Percentiles rank a stretch among this genome's conserved stretches.
phyloP scores from a whole-genome alignment of 2,888 invertebrate species.

The Rhingia rostrata region DNA sequence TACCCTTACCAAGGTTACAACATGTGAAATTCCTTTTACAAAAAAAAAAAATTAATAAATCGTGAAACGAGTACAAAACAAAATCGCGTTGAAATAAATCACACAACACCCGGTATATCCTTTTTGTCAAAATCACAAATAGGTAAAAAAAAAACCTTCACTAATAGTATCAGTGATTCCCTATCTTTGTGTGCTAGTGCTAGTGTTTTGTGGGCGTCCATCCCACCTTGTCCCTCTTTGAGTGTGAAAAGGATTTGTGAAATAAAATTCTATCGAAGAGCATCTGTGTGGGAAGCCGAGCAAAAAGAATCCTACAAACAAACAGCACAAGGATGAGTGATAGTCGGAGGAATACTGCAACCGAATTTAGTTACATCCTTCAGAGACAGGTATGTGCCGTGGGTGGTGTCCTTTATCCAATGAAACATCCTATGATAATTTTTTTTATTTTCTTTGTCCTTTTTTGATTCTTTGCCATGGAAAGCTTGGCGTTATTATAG shows the following conservation, averaged over 20 bases:
- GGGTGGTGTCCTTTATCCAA: neutral
- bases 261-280: slow-evolving; percentile 38
- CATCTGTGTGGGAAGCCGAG: slow-evolving; percentile 25
- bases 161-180: slow-evolving; percentile 47
- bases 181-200: slow-evolving; percentile 15
- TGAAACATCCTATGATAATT: neutral
- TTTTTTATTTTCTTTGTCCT: neutral
- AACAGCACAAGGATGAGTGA: slow-evolving; percentile 79
- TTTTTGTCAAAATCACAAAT: slow-evolving; percentile 23
- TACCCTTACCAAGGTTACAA: slow-evolving; percentile 21
- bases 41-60: slow-evolving; percentile 24
- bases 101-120: neutral
- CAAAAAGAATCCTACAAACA: slow-evolving; percentile 32
- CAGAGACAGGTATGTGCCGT: slow-evolving; percentile 80
- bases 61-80: neutral
- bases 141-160: slow-evolving; percentile 29
- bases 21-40: slow-evolving; percentile 55
- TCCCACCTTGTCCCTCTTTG: neutral
- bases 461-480: slow-evolving; percentile 6
- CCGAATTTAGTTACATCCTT: slow-evolving; percentile 83
- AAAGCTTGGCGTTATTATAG: too few species aligned
- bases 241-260: slow-evolving; percentile 31
- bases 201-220: slow-evolving; percentile 14
- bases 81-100: slow-evolving; percentile 21
- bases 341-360: slow-evolving; percentile 81